Conservation (phyloP, 2,113 vertebrate genomes). For the Conger conger region DNA sequence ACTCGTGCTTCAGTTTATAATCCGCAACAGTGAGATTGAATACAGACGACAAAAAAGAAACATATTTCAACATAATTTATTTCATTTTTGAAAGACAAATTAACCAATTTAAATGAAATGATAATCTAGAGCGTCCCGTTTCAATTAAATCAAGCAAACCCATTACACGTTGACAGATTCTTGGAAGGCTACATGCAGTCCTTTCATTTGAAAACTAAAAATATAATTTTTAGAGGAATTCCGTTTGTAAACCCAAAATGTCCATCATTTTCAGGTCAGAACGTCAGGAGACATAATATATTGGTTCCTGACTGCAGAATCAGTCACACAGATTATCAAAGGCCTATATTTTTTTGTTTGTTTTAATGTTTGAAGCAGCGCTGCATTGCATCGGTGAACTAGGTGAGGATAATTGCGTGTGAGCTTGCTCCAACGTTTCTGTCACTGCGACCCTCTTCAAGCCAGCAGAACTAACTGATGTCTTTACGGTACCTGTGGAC, state of each 20-base stretch:
- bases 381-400: constrained; percentile 61
- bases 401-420: constrained; percentile 62
- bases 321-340: constrained; percentile 38
- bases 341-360: constrained; percentile 44
- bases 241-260: background rate
- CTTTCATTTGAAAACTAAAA: background rate
- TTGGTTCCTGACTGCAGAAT: background rate
- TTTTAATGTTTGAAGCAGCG: constrained; percentile 49
- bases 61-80: background rate
- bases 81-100: background rate
- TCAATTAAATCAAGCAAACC: too few relatives aligned
- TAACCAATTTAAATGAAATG: background rate
- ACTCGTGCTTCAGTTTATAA: too few relatives aligned
- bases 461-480: constrained; percentile 81
- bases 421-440: constrained; percentile 76
- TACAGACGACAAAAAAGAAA: background rate
- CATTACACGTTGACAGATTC: background rate
- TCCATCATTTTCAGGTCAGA: background rate
- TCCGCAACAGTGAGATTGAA: background rate
- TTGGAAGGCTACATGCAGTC: background rate
- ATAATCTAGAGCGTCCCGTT: background rate
- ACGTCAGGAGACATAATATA: background rate
- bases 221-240: background rate
- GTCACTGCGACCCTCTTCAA: constrained; percentile 75
- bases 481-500: constrained; percentile 84